Conservation (phyloP, 2,888 invertebrate genomes). For the Caenorhabditis becei region DNA sequence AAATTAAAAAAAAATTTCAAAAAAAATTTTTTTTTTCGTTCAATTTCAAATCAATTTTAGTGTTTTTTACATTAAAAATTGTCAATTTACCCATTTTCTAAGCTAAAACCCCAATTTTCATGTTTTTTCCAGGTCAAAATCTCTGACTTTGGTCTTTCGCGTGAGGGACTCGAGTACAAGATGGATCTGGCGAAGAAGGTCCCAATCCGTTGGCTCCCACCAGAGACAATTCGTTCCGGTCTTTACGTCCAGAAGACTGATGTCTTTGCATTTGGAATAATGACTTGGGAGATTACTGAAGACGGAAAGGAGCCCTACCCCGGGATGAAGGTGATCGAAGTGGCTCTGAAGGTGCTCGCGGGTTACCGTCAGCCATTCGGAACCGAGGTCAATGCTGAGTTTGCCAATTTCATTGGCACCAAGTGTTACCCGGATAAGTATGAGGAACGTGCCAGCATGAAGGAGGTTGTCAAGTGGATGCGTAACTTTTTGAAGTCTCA, state of each 20-base stretch:
- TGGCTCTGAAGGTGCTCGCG: conserved; percentile 47
- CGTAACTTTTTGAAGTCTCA: background rate
- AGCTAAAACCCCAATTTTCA: too few species aligned
- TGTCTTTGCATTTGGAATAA: conserved; percentile 64
- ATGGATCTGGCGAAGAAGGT: conserved; percentile 53
- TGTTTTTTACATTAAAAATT: too few species aligned
- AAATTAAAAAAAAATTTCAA: too few species aligned
- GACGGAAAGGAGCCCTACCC: conserved; percentile 73
- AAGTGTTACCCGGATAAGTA: conserved; percentile 30
- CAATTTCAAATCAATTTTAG: too few species aligned
- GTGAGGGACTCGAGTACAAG: conserved; percentile 38
- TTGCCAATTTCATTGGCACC: conserved; percentile 30
- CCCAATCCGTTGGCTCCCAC: conserved; percentile 66
- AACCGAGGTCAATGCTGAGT: conserved; percentile 32
- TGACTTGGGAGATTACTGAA: conserved; percentile 68
- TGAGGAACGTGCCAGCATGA: conserved; percentile 25
- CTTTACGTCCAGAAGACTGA: conserved; percentile 64
- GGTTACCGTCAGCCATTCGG: conserved; percentile 30
- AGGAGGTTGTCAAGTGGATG: conserved; percentile 33
- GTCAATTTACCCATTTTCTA: too few species aligned
- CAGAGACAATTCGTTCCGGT: conserved; percentile 56
- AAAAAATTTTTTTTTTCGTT: too few species aligned
- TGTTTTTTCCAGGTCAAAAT: conserved; percentile 59
- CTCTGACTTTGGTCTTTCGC: conserved; percentile 63
- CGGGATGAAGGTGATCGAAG: conserved; percentile 68